A percentile compares a stretch with the other conserved stretches of the same genome.
phyloP scores from a whole-genome alignment of 92 coral and sea anemone species.

The Bergia puertoricense region DNA sequence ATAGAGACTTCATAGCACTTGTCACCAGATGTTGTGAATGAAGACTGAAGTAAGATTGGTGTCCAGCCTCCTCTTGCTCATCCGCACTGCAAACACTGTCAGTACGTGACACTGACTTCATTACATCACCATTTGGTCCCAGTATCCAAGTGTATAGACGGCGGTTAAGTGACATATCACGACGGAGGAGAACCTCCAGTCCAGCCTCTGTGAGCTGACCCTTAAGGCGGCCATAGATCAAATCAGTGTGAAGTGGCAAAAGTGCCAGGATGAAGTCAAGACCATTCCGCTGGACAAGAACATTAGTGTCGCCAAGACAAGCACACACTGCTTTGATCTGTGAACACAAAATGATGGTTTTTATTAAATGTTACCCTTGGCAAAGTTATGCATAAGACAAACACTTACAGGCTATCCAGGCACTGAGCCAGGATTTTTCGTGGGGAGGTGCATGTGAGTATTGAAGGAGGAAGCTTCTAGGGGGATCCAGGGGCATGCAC shows the following conservation, averaged over 20 bases:
- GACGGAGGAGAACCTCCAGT: conserved; percentile 78
- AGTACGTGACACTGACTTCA: conserved; percentile 44
- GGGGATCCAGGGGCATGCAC: too few species aligned
- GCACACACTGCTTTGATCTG: conserved; percentile 82
- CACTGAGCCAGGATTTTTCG: too few species aligned
- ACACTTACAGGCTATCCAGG: too few species aligned
- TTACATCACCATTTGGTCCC: conserved; percentile 60
- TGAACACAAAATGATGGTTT: neutral
- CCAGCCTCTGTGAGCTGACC: conserved; percentile 76
- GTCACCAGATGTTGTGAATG: conserved; percentile 72
- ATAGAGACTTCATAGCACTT: conserved; percentile 72
- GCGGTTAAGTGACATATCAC: conserved; percentile 96
- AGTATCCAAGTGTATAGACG: conserved; percentile 92
- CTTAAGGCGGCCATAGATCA: conserved; percentile 60
- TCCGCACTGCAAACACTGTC: conserved; percentile 83
- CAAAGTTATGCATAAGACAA: too few species aligned
- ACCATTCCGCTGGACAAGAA: conserved; percentile 86
- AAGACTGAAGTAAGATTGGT: conserved; percentile 66
- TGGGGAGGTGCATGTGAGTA: too few species aligned
- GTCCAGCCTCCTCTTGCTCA: conserved; percentile 55
- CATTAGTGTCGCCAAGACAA: conserved; percentile 80
- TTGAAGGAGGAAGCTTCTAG: too few species aligned
- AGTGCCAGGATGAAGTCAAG: conserved; percentile 80
- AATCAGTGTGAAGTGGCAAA: conserved; percentile 73
- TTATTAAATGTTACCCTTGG: neutral